Evolutionary conservation across 2,797 vertebrate genomes (phyloP).

Genomic region (Pseudomugil gertrudae): DNA sequence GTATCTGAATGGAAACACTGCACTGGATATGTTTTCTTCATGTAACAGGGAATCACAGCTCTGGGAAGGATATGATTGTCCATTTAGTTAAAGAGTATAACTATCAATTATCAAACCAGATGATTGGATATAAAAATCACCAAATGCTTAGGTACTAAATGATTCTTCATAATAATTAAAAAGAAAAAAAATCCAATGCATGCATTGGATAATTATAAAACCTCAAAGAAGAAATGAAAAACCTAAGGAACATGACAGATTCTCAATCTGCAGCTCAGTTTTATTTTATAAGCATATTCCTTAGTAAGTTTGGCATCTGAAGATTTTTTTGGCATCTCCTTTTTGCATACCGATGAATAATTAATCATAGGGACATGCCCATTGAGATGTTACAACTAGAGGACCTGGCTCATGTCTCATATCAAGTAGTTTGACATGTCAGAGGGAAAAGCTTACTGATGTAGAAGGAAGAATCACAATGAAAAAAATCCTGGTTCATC

Average conservation of each 20-base stretch:
- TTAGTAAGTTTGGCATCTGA: constrained; percentile 20
- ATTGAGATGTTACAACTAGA: constrained; percentile 45
- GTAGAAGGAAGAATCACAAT: constrained; percentile 23
- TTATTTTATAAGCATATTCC: constrained; percentile 11
- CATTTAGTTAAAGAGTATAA: not conserved
- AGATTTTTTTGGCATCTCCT: constrained; percentile 28
- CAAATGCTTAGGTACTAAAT: not conserved
- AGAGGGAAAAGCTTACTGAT: constrained; percentile 19
- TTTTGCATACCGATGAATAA: constrained; percentile 50
- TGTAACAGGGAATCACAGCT: not conserved
- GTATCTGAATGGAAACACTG: not conserved
- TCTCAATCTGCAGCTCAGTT: constrained; percentile 11
- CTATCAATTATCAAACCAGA: constrained; percentile 1
- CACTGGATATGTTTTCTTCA: not conserved
- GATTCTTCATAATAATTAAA: not conserved
- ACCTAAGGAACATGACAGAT: not conserved
- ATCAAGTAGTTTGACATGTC: constrained; percentile 38
- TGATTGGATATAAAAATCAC: not conserved
- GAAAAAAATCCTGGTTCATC: constrained; percentile 23
- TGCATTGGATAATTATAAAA: not conserved
- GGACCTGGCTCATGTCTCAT: constrained; percentile 42
- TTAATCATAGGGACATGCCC: constrained; percentile 47
- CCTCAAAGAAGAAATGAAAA: not conserved
- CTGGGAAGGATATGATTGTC: not conserved
- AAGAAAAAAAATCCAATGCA: not conserved